Base-by-base conservation (phyloP, 2,888 invertebrate genomes). In the Diachrysia chrysitis region DNA sequence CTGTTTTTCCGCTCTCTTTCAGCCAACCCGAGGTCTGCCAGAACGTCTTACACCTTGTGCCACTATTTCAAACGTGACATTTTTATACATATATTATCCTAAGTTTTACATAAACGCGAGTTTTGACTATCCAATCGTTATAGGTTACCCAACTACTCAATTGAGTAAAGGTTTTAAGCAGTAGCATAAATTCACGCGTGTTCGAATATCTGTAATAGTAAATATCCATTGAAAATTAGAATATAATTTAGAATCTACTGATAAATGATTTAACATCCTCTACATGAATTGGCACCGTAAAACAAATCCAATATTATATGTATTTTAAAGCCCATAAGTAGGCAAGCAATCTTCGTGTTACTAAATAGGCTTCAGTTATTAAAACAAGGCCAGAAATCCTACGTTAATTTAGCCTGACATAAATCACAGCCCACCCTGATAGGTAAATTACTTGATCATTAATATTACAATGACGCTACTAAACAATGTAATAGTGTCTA, bases 1-100 rank as follows among this genome's bases (percentile, higher is more conserved):
- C 84, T 73, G 86, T 92, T 95, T 93, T 95, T 95, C 93, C 95
- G 95, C 95, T 95, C 95, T 95, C 95, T 95, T 95, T 95, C 92
- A 92, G 93, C 80, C 85, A 87, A 83, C 80, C 85, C 90, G 92
- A 92, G 91, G 92, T 91, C 90, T 87, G 78, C 76, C 81, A 83
- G 73, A 78, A 66, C 82, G 79, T 86, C 85, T 86, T 84, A 81
- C 82, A 83, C 83, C 85, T 87, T 82, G 79, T 79, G 76, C 82
- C 76, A 82, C 79, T 75, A 83, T 85, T 84, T 76, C 69, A 74
- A 82, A 76, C 70, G 78, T 81, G 83, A 83, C 84, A 85, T 84
- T 81, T 81, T 81, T 70, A 65, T 70, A 76, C 73, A 71, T 32
- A 57, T 21, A 64, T 73, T 64, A 73, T 74, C 76, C 58, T 54